Conservation (phyloP, 2,888 invertebrate species). For the Lithophane socia region DNA sequence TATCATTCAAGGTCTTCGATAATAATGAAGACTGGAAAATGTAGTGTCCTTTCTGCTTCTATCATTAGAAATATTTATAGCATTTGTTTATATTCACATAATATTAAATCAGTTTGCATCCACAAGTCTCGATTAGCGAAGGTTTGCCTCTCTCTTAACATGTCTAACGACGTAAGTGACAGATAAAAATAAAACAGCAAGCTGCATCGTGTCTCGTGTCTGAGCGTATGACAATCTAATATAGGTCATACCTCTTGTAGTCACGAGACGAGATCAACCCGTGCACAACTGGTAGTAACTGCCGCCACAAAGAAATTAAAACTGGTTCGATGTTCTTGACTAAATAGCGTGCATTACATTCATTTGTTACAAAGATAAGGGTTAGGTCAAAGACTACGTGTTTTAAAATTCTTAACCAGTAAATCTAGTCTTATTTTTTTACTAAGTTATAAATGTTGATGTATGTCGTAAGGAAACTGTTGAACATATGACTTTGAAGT, state of each 20-base stretch:
- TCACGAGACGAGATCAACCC: conserved; percentile 56
- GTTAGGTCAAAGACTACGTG: conserved; percentile 54
- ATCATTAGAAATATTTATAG: neutral
- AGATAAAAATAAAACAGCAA: conserved; percentile 62
- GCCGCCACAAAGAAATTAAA: conserved; percentile 48
- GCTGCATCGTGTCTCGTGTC: conserved; percentile 60
- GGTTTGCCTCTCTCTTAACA: conserved; percentile 13
- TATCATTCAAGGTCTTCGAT: conserved; percentile 20
- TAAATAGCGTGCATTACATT: conserved; percentile 46
- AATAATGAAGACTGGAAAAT: neutral
- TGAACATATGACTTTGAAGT: conserved; percentile 4
- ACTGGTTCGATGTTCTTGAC: conserved; percentile 59
- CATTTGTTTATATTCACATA: neutral
- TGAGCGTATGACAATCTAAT: conserved; percentile 57
- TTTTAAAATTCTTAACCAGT: conserved; percentile 26
- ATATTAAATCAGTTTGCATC: neutral
- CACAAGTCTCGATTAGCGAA: conserved; percentile 10
- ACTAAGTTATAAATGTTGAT: neutral
- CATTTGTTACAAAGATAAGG: conserved; percentile 47
- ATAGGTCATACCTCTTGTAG: conserved; percentile 58
- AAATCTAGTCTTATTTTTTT: conserved; percentile 17
- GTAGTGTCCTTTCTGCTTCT: neutral
- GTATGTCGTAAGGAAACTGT: neutral
- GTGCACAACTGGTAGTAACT: conserved; percentile 59
- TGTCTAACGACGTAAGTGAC: conserved; percentile 43